Conservation (phyloP, 2,113 vertebrate species). For the Aplodontia rufa region DNA sequence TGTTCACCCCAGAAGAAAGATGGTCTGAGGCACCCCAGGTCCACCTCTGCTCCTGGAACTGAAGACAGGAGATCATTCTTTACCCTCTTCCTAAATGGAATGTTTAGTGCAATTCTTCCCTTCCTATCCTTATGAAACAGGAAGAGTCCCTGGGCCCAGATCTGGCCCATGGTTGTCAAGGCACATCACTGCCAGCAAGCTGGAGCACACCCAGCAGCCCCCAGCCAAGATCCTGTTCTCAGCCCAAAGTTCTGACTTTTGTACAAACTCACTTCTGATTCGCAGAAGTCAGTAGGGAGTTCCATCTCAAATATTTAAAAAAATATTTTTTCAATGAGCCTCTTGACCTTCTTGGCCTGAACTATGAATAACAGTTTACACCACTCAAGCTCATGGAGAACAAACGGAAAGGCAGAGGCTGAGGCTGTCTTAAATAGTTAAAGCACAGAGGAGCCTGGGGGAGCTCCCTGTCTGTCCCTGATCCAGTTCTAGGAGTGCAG, state of each 20-base stretch:
- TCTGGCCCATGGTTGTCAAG: slow-evolving; percentile 39
- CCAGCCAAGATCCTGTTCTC: background rate
- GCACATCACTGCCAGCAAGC: slow-evolving; percentile 57
- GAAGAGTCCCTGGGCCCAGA: slow-evolving; percentile 34
- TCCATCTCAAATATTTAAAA: slow-evolving; percentile 31
- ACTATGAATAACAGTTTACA: slow-evolving; percentile 73
- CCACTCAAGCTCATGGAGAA: slow-evolving; percentile 62
- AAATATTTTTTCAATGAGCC: background rate
- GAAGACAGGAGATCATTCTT: slow-evolving; percentile 15
- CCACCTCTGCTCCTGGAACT: background rate
- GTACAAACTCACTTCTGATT: slow-evolving; percentile 29
- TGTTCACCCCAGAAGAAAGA: background rate
- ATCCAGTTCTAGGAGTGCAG: background rate
- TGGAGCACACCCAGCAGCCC: background rate
- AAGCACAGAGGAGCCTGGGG: background rate
- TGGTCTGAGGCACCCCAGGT: background rate
- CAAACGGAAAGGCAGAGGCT: slow-evolving; percentile 45
- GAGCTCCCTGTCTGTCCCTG: background rate
- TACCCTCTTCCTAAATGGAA: slow-evolving; percentile 32
- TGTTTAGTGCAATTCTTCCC: slow-evolving; percentile 47
- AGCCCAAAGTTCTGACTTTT: background rate
- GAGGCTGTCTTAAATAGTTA: background rate
- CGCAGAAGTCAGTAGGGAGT: slow-evolving; percentile 45
- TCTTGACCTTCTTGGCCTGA: slow-evolving; percentile 57
- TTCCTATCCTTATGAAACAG: slow-evolving; percentile 29